Base-by-base conservation (phyloP, 1,140 invertebrate species). In the Ostrea denselamellosa region DNA sequence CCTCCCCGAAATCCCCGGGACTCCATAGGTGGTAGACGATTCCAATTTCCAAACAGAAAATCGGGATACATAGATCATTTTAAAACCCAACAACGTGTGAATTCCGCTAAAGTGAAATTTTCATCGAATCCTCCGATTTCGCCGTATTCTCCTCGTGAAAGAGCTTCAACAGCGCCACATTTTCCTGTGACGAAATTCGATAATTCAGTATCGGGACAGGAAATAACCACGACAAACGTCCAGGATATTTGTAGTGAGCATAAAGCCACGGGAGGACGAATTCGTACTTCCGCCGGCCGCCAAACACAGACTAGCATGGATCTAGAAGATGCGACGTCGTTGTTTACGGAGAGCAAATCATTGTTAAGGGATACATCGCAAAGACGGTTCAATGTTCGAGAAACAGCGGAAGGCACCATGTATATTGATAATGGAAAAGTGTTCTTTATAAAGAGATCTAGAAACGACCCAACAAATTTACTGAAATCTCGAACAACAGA, bases 341-440 rank as follows among this genome's bases (percentile, higher is more conserved):
- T 52, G 19, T 19, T 83, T 12, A 2, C 44, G 19, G 82, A 83
- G 17, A 83, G 8, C 44, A 54, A 52, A 9, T 54, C 44, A 28
- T 14, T 77, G 17, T 81, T 56, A 83, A 90, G 4, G 77, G 87
- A 88, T 25, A 54, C 52, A 8, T 54, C 83, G 56, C 88, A 88
- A 51, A 88, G 89, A 44, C 90, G 87, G 71, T 91, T 90, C 54
- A 68, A 89, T 44, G 89, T 91, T 4, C 85, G 88, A 52, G 91
- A 91, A 58, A 89, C 89, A 8, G 81, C 87, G 8, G 84, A 89
- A 44, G 90, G 90, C 12, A 91, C 92, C 25, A 86, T 92, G 77
- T 92, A 91, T 88, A 89, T 92, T 68, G 92, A 92, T 65, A 90
- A 88, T 85, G 92, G 91, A 9, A 91, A 91, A 86, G 88, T 91